Percentiles rank a stretch among this genome's conserved stretches.
Evolutionary conservation across 2,888 invertebrate species (phyloP).

Genomic region (Beris morrisii): DNA sequence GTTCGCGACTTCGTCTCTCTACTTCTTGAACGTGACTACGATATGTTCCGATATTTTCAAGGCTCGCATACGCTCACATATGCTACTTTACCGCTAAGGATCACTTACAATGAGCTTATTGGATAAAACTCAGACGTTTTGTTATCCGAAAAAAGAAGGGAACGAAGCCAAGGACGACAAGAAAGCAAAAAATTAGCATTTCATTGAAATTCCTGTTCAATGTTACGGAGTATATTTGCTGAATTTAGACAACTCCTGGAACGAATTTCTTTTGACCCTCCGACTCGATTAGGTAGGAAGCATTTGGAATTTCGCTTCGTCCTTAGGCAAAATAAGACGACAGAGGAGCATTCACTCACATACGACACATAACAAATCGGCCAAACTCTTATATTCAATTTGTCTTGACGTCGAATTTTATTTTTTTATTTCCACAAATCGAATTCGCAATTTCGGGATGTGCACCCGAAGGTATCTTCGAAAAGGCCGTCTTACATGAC

Average conservation of each 20-base stretch:
- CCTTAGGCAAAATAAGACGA: constrained; percentile 1
- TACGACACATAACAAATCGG: constrained; percentile 38
- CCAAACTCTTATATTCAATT: constrained; percentile 38
- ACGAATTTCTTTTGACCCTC: constrained; percentile 17
- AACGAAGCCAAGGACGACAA: background rate
- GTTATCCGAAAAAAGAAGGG: constrained; percentile 7
- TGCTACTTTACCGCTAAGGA: background rate
- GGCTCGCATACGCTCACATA: background rate
- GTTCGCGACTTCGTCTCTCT: constrained; percentile 16
- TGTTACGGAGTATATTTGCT: constrained; percentile 16
- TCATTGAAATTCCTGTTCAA: constrained; percentile 34
- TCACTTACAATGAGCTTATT: constrained; percentile 33
- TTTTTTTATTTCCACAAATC: constrained; percentile 34
- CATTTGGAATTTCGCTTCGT: constrained; percentile 8
- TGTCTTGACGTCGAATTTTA: constrained; percentile 36
- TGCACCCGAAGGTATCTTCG: constrained; percentile 30
- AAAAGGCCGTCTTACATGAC: constrained; percentile 31
- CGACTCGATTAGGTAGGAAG: constrained; percentile 17
- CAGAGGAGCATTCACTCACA: constrained; percentile 35
- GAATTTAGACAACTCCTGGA: constrained; percentile 18
- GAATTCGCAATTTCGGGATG: constrained; percentile 36
- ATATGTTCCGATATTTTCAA: constrained; percentile 1
- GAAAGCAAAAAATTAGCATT: constrained; percentile 36
- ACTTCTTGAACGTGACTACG: constrained; percentile 30
- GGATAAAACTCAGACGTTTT: constrained; percentile 37